Base-by-base conservation (phyloP, 2,888 invertebrate species). In the Vesta saturnalis region DNA sequence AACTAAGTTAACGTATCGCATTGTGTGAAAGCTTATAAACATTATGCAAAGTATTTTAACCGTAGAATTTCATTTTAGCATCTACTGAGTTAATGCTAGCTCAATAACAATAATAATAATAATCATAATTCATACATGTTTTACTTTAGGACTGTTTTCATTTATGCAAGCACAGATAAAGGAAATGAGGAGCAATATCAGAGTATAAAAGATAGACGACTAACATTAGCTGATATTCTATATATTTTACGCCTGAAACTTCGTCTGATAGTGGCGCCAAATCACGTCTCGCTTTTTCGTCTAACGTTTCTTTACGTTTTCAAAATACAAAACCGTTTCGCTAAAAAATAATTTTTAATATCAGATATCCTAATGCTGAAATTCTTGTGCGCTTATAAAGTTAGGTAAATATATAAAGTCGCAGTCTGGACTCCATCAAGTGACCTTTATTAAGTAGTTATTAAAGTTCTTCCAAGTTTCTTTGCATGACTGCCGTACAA, bases 211-310 rank as follows among this genome's bases (percentile, higher is more conserved):
- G 49, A 62, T 58, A 49, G 55, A 61, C 65, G 60, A 46, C 49
- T 39, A 22, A 30, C 54, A 62, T 62, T 67, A 67, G 67, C 30
- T 54, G 62, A 61, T 18, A 52, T 52, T 67, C 52, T 62, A 52
- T 67, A 56, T 57, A 67, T 67, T 67, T 67, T 62, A 23, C 62
- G 67, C 58, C 61, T 54, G 55, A 62, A 67, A 60, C 39, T 67
- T 21, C 12, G 46, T 39, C 61, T 63, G 62, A 52, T 67, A 55
- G 58, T 58, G 67, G 67, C 67, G 67, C 67, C 67, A 67, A 67
- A 63, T 67, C 67, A 67, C 67, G 67, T 63, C 67, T 63, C 58
- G 62, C 59, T 67, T 67, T 67, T 67, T 67, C 67, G 16, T 54
- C 59, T 63, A 67, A 58, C 63, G 58, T 30, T 63, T 57, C 54